Percentiles rank a stretch among this genome's conserved stretches.
Evolutionary conservation across 2,797 vertebrate genomes (phyloP).

Genomic region (Amniataba percoides): DNA sequence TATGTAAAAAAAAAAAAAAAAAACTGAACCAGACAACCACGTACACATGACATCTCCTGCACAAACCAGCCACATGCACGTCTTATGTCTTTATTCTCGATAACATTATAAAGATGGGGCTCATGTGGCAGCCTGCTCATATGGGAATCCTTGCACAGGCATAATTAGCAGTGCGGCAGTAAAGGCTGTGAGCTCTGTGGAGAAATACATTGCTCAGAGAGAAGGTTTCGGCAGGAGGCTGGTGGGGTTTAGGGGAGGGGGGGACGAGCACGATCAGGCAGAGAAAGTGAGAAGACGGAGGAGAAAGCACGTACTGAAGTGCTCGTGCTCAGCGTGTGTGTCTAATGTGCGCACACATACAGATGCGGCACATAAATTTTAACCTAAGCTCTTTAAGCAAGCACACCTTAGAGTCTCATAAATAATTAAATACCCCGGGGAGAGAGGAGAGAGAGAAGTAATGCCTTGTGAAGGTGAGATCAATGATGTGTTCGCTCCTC

Average conservation of each 20-base stretch:
- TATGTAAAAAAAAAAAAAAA: constrained; percentile 15
- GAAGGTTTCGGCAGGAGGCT: constrained; percentile 27
- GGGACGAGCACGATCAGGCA: neutral
- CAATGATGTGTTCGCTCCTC: constrained; percentile 15
- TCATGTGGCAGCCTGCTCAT: constrained; percentile 13
- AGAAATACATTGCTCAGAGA: constrained; percentile 48
- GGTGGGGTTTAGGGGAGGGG: neutral
- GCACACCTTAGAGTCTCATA: constrained; percentile 37
- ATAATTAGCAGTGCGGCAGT: constrained; percentile 44
- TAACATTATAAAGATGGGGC: constrained; percentile 9
- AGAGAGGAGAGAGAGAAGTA: constrained; percentile 1
- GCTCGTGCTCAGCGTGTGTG: constrained; percentile 22
- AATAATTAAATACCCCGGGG: constrained; percentile 49
- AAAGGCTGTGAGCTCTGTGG: constrained; percentile 29
- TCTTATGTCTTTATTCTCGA: constrained; percentile 29
- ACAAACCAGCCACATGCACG: neutral
- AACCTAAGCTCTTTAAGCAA: constrained; percentile 10
- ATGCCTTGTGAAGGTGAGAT: constrained; percentile 42
- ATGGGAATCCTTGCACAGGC: constrained; percentile 21
- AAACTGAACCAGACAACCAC: neutral
- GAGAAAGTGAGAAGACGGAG: constrained; percentile 8
- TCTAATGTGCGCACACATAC: constrained; percentile 13
- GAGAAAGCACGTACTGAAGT: neutral
- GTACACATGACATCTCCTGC: neutral
- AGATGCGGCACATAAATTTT: constrained; percentile 26